Evolutionary conservation across 64 coral and sea anemone species (phyloP).

Genomic region (Acropora yongei): DNA sequence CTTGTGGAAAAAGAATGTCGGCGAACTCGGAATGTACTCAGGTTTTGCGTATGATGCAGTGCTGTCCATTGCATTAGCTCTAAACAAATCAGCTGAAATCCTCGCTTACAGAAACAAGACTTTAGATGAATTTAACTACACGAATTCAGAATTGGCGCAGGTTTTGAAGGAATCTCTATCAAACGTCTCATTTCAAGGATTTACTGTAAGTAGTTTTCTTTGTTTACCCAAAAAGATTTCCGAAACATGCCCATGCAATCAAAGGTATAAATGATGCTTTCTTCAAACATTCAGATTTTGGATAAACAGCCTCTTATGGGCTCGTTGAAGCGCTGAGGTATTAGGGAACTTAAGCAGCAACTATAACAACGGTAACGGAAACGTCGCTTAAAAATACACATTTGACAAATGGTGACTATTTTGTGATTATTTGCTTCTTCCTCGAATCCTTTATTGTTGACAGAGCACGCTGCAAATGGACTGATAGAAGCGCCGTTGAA

Average conservation of each 20-base stretch:
- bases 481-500: no score
- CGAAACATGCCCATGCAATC: not conserved
- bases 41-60: conserved; percentile 66
- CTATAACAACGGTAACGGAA: no score
- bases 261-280: no score
- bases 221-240: not conserved
- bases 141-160: conserved; percentile 3
- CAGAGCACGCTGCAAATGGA: no score
- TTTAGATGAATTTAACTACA: conserved; percentile 9
- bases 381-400: no score
- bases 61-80: conserved; percentile 54
- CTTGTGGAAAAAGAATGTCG: conserved; percentile 41
- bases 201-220: conserved; percentile 5
- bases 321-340: no score
- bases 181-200: conserved; percentile 1
- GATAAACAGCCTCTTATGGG: no score
- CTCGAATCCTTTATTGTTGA: no score
- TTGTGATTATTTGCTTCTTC: no score
- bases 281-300: no score
- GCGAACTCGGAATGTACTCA: conserved; percentile 57
- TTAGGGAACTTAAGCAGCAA: no score
- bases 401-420: no score
- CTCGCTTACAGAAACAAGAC: conserved; percentile 12
- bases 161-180: conserved; percentile 5
- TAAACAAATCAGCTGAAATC: conserved; percentile 7